These are phyloP conservation scores for Diachasmimorpha longicaudata DNA, from an alignment of 1,140 invertebrate genomes.

Conservation along the genomic window DNA sequence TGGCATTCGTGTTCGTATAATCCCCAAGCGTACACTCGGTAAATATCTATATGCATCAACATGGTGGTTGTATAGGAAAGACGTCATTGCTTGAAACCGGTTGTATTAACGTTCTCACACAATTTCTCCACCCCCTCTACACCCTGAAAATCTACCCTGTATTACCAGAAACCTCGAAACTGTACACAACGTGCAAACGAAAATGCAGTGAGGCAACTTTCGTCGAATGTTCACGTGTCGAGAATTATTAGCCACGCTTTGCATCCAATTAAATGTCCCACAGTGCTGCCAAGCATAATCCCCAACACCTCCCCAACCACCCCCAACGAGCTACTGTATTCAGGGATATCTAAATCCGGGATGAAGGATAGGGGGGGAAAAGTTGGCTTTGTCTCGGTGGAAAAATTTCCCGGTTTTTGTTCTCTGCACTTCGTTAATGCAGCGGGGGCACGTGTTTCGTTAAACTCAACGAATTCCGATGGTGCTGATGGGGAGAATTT, in stretches of 20 bases:
- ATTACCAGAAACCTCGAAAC: conserved; percentile 7
- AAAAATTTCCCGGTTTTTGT: not conserved
- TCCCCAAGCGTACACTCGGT: not conserved
- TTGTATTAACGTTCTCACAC: conserved; percentile 7
- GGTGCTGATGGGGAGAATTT: too few species aligned
- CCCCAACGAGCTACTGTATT: not conserved
- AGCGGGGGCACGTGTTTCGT: not conserved
- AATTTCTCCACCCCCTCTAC: not conserved
- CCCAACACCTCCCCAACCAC: not conserved
- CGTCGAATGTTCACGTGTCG: conserved; percentile 20
- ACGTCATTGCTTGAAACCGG: not conserved
- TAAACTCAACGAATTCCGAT: too few species aligned
- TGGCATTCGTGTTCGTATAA: conserved; percentile 33
- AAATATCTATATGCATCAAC: not conserved
- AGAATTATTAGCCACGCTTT: conserved; percentile 32
- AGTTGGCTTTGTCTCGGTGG: not conserved
- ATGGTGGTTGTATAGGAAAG: not conserved
- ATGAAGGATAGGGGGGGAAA: not conserved
- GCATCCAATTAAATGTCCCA: conserved; percentile 32
- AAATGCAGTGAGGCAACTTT: conserved; percentile 19
- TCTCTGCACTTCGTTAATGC: not conserved
- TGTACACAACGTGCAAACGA: not conserved
- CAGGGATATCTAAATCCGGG: not conserved
- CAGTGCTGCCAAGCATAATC: conserved; percentile 24
- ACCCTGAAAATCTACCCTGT: not conserved